Percentiles rank a stretch among this genome's conserved stretches.
Evolutionary conservation across 1,140 invertebrate genomes (phyloP).

Genomic region (Philopotamus ludificatus): DNA sequence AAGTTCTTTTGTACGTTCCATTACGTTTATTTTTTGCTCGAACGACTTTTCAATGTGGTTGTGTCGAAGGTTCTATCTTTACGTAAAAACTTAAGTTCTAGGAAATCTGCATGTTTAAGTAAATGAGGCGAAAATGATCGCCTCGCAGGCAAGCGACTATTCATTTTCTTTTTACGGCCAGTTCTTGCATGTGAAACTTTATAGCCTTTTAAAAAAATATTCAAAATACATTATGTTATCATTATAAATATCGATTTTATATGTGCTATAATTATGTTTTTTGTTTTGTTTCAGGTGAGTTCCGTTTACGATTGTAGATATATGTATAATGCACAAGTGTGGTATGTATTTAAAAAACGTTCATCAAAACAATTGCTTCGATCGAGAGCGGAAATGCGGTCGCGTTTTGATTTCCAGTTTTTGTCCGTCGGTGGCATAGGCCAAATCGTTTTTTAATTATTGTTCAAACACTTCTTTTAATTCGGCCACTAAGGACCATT

Average conservation of each 20-base stretch:
- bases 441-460: constrained; percentile 27
- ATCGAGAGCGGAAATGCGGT: too few species aligned
- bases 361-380: too few species aligned
- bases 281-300: constrained; percentile 27
- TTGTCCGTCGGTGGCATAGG: constrained; percentile 6
- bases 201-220: too few species aligned
- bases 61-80: neutral
- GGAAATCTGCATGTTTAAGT: constrained; percentile 16
- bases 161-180: too few species aligned
- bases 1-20: constrained; percentile 1
- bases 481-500: neutral
- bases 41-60: constrained; percentile 7
- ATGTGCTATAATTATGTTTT: constrained; percentile 14
- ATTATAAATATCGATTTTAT: neutral
- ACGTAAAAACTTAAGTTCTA: constrained; percentile 6
- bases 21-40: constrained; percentile 11
- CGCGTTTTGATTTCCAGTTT: too few species aligned
- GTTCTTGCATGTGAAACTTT: too few species aligned
- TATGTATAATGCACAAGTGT: too few species aligned
- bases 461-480: constrained; percentile 13
- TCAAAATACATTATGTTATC: neutral
- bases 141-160: constrained; percentile 2
- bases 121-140: constrained; percentile 24
- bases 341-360: too few species aligned
- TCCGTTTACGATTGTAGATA: too few species aligned